Conservation (phyloP, 2,113 vertebrate species). For the Mormoops blainvillei region DNA sequence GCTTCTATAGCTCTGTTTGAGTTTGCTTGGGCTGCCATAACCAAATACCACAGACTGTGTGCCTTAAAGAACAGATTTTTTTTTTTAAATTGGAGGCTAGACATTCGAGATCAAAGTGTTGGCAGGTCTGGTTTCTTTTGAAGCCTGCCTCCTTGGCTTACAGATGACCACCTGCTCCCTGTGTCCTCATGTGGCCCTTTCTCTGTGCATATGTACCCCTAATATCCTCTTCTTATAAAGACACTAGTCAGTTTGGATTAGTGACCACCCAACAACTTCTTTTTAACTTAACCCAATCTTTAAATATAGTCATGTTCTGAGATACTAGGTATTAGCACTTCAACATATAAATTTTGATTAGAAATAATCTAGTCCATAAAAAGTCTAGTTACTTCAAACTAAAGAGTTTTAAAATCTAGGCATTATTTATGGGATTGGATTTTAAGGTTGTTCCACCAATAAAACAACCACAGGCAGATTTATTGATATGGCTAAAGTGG, state of each 20-base stretch:
- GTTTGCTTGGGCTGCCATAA: background rate
- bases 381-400: background rate
- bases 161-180: background rate
- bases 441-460: background rate
- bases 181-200: background rate
- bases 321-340: too few relatives aligned
- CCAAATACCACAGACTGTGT: background rate
- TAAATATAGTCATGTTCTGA: background rate
- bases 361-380: background rate
- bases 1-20: background rate
- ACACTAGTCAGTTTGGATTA: background rate
- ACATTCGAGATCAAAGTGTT: background rate
- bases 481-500: background rate
- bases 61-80: background rate
- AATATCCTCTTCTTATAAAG: background rate
- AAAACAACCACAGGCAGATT: background rate
- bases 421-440: background rate
- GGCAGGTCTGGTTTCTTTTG: background rate
- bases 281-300: background rate
- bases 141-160: background rate
- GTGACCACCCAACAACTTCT: background rate
- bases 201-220: background rate
- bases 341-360: background rate
- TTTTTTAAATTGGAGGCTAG: background rate
- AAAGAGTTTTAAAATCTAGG: background rate